Percentiles rank a stretch among this genome's conserved stretches.
phyloP scores from a whole-genome alignment of 2,797 vertebrate species.

The Protonibea diacanthus region DNA sequence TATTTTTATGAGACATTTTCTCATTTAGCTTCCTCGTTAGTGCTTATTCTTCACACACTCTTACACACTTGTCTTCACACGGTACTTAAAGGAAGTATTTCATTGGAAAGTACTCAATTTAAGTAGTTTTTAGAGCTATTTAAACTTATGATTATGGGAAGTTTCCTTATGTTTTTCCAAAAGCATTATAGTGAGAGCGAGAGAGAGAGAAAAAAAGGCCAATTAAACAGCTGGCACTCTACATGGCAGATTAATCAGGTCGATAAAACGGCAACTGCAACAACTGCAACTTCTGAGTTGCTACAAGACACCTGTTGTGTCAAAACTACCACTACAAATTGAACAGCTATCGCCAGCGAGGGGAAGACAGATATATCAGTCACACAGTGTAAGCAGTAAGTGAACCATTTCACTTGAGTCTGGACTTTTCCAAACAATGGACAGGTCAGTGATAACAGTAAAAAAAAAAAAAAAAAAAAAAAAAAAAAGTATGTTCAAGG shows the following conservation, averaged over 20 bases:
- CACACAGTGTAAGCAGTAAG: conserved; percentile 25
- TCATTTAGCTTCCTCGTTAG: conserved; percentile 7
- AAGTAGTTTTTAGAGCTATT: conserved; percentile 18
- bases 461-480: background rate
- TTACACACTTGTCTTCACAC: too few species aligned
- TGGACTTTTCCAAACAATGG: conserved; percentile 6
- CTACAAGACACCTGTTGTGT: conserved; percentile 46
- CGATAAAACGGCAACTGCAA: conserved; percentile 25
- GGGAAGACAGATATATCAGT: conserved; percentile 34
- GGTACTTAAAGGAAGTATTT: conserved; percentile 5
- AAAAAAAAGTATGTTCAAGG: background rate
- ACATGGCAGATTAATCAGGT: conserved; percentile 35
- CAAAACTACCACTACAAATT: conserved; percentile 7
- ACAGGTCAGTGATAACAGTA: conserved; percentile 1
- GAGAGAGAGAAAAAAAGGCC: background rate
- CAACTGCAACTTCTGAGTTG: conserved; percentile 12
- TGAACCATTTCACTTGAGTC: conserved; percentile 10
- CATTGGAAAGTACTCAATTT: conserved; percentile 22
- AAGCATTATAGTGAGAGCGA: background rate
- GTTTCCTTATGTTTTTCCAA: conserved; percentile 21
- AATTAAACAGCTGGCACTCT: conserved; percentile 42
- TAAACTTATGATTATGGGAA: conserved; percentile 30
- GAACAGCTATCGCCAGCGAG: conserved; percentile 12
- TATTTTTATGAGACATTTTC: background rate
- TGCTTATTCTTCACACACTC: background rate